Base-by-base conservation (phyloP, 2,888 invertebrate genomes). In the Agrochola litura region DNA sequence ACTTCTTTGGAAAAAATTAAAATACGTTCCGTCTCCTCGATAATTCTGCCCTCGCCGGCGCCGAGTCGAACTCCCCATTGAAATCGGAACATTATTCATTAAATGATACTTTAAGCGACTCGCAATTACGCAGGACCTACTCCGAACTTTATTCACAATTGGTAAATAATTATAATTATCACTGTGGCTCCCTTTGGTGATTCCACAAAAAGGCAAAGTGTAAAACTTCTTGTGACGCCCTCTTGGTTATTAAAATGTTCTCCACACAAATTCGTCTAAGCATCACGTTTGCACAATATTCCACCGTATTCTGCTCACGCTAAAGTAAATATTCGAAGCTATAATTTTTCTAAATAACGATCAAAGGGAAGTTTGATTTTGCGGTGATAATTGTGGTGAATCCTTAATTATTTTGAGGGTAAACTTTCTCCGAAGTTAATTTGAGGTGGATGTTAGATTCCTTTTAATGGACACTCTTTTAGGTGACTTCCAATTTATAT, bases 391-490 rank as follows among this genome's bases (percentile, higher is more conserved):
- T 96, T 96, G 96, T 94, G 96, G 96, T 92, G 95, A 95, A 96
- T 96, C 96, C 95, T 95, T 96, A 96, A 96, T 96, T 96, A 96
- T 96, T 96, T 96, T 94, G 96, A 95, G 96, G 96, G 96, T 96
- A 96, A 96, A 96, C 96, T 96, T 96, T 95, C 91, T 91, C 93
- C 89, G 87, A 93, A 96, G 96, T 96, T 96, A 96, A 96, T 96
- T 96, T 96, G 93, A 94, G 92, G 93, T 94, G 94, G 92, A 92
- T 94, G 94, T 95, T 95, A 93, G 94, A 94, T 94, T 95, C 94
- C 94, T 93, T 95, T 95, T 96, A 96, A 96, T 96, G 95, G 96
- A 95, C 95, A 96, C 95, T 94, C 95, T 95, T 96, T 95, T 93
- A 91, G 94, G 94, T 94, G 95, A 95, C 95, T 95, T 93, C 93